These are phyloP conservation scores for Anarhynchus alexandrinus DNA, from an alignment of 2,113 vertebrate species.

Conservation along the genomic window DNA sequence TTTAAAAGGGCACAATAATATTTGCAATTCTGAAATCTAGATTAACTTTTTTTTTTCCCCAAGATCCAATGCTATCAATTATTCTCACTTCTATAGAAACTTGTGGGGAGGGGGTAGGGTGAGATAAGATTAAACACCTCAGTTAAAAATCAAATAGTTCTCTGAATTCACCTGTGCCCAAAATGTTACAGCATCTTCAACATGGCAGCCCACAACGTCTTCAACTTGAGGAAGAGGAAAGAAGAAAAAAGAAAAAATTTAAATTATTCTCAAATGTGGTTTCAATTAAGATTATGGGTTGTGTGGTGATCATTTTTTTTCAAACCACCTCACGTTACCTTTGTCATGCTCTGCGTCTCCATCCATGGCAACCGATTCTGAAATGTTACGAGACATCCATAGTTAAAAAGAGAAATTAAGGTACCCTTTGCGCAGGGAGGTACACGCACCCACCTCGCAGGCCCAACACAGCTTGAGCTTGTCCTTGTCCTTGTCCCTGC, in stretches of 20 bases:
- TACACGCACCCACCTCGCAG: fast-evolving
- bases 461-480: fast-evolving
- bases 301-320: not conserved
- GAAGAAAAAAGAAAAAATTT: not conserved
- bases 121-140: not conserved
- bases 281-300: not conserved
- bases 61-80: not conserved
- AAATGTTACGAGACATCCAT: not conserved
- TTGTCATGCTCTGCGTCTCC: constrained; percentile 23
- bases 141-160: not conserved
- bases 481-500: fast-evolving
- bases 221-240: constrained; percentile 44
- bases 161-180: constrained; percentile 79
- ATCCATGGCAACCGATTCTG: constrained; percentile 55
- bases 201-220: constrained; percentile 73
- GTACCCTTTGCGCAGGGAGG: fast-evolving
- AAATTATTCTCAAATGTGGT: not conserved
- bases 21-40: not conserved
- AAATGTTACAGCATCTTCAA: constrained; percentile 81
- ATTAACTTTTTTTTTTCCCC: not conserved
- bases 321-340: constrained; percentile 50
- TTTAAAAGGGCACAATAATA: not conserved
- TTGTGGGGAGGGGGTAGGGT: too few species aligned
- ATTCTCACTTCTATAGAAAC: not conserved
- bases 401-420: too few species aligned